phyloP scores from a whole-genome alignment of 2,113 vertebrate genomes.

The Oenanthe oenanthe region DNA sequence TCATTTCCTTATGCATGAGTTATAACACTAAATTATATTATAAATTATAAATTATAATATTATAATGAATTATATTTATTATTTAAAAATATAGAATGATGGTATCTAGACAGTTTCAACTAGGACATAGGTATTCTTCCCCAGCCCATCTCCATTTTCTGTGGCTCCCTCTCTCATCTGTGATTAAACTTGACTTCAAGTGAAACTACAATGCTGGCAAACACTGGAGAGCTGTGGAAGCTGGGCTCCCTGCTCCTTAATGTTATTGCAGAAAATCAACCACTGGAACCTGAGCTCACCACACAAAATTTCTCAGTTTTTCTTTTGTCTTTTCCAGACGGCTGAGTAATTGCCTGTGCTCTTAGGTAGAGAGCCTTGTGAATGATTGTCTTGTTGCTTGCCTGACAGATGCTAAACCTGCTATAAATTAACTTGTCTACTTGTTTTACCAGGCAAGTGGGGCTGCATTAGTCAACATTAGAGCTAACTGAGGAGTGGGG shows the following conservation, averaged over 20 bases:
- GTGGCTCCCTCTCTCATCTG: background rate
- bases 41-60: no score
- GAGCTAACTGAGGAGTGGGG: background rate
- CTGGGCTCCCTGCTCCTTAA: background rate
- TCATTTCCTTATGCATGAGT: background rate
- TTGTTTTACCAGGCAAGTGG: background rate
- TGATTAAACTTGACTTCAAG: background rate
- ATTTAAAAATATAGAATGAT: background rate
- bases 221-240: background rate
- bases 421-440: slow-evolving; percentile 50
- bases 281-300: background rate
- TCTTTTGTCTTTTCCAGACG: slow-evolving; percentile 25
- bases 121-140: background rate
- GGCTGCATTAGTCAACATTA: background rate
- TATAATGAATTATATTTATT: no score
- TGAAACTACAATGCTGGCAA: background rate
- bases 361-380: background rate
- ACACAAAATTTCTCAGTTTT: background rate
- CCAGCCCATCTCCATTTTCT: background rate
- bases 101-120: background rate
- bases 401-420: slow-evolving; percentile 50
- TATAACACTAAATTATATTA: background rate
- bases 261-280: background rate
- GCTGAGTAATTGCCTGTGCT: background rate
- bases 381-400: slow-evolving; percentile 39